Percentiles rank a stretch among this genome's conserved stretches.
phyloP scores from a whole-genome alignment of 92 coral and sea anemone species.

The Scolanthus callimorphus region DNA sequence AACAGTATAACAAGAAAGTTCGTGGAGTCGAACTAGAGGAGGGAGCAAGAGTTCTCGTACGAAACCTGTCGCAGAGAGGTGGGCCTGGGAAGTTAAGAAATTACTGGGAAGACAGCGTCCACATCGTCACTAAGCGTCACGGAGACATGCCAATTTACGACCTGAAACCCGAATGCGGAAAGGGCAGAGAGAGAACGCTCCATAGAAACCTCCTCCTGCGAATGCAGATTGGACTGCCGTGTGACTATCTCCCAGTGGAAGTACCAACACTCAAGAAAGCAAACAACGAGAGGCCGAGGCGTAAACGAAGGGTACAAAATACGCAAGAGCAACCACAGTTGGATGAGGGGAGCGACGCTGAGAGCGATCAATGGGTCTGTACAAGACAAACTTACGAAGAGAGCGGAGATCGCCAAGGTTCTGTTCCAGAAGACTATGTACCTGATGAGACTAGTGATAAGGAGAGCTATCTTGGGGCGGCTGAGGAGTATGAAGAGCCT shows the following conservation, averaged over 20 bases:
- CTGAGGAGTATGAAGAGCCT: too few species aligned
- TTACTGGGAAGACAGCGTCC: slow-evolving; percentile 48
- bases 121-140: slow-evolving; percentile 25
- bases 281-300: not conserved
- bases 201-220: slow-evolving; percentile 52
- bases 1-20: slow-evolving; percentile 28
- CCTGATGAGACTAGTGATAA: too few species aligned
- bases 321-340: too few species aligned
- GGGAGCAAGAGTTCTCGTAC: slow-evolving; percentile 49
- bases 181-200: slow-evolving; percentile 32
- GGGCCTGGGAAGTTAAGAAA: slow-evolving; percentile 65
- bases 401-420: too few species aligned
- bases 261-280: not conserved
- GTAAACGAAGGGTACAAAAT: too few species aligned
- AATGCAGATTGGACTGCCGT: too few species aligned
- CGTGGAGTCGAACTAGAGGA: slow-evolving; percentile 17
- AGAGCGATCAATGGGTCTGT: too few species aligned
- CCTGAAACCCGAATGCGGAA: slow-evolving; percentile 33
- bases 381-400: too few species aligned
- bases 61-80: slow-evolving; percentile 45
- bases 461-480: too few species aligned
- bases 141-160: slow-evolving; percentile 41
- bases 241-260: slow-evolving; percentile 13
- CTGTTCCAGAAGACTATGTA: too few species aligned
- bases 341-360: too few species aligned